Base-by-base conservation (phyloP, 1,140 invertebrate species). In the Drosophila oshimai region DNA sequence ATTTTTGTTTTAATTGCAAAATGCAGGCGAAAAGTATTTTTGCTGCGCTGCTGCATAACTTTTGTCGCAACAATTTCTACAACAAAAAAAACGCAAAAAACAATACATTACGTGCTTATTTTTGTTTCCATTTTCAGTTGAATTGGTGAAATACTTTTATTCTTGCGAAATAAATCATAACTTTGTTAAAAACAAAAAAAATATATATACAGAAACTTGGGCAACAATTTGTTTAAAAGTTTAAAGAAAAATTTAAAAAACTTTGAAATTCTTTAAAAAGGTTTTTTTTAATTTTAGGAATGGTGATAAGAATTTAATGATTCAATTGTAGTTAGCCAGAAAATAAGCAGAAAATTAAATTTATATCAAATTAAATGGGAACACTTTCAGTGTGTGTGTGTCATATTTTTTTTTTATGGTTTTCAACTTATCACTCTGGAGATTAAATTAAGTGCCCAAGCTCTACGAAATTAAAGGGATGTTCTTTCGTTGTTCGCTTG, bases 1-100 rank as follows among this genome's bases (percentile, higher is more conserved):
- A 61, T 64, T 61, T 64, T 61, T 46, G 41, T 37, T 37, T 64
- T 64, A 64, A 64, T 64, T 61, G 41, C 55, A 18, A 61, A 60
- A 37, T 29, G 36, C 36, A 20, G 17, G 33, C 24, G 17, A 13
- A 13, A 55, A 62, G 51, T 62, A 61, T 55, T 61, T 33, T 17
- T 42, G n/a, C n/a, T n/a, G n/a, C 26, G 41, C 10, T 61, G 31
- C n/a, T n/a, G 22, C 17, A 29, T 57, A 60, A 64, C 54, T 60
- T 45, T 58, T 29, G 22, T 18, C 42, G n/a, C 28, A 58, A 64
- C 60, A 60, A 45, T 39, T 49, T 65, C 22, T 4, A 4, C 7
- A 10, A 39, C 4, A 9, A 10, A 41, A 17, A 7, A n/a, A 44
- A 15, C 29, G 17, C 0, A 31, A 15, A 7, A 9, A 3, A 44